Evolutionary conservation across 2,797 vertebrate genomes (phyloP), one percentile per base, ranked within the genome.

Genomic region (Cetoscarus ocellatus): DNA sequence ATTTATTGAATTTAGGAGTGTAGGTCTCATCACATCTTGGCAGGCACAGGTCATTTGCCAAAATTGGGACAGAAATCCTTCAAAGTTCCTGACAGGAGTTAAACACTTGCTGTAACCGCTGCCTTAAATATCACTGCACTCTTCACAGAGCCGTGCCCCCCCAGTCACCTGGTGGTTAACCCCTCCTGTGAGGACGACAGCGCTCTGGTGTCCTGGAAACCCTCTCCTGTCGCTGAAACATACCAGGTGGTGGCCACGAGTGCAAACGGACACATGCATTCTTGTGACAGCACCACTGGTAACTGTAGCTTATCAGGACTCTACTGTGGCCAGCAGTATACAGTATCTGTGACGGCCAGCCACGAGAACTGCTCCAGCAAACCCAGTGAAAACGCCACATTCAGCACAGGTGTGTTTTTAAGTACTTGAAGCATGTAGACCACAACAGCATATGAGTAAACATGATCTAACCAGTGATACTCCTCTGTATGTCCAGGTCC

Each of bases 331-430:
- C 61, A 87, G 82, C 72, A 62, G 54, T 94, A 93, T 8, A 36
- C 65, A 0, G 70, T 93, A 0, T 67, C 17, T 42, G 88, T 93
- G 67, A 86, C 52, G 0, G 91, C 93, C 10, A 83, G 86, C 36
- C 77, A 91, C 0, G 80, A 90, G 40, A 92, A 88, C 85, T 95
- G 93, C 85, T 79, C 88, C 76, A 94, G 94, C 67, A 54, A 54
- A 9, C 61, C 89, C 80, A 92, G 91, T 67, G 48, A 58, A 1
- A 85, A 80, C 7, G 34, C 61, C 27, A 88, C 82, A 1, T 27
- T 94, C 34, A 54, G 59, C 42, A 92, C 92, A 67, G 91, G 94
- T 94, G 48, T 61, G 14, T 52, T 8, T 60, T 63, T 1, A 17
- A 7, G 7, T 18, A 44, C 3, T 45, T 4, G 11, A 27, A 3